Evolutionary conservation across 2,113 vertebrate genomes (phyloP).

Genomic region (Pseudorectes ferrugineus): DNA sequence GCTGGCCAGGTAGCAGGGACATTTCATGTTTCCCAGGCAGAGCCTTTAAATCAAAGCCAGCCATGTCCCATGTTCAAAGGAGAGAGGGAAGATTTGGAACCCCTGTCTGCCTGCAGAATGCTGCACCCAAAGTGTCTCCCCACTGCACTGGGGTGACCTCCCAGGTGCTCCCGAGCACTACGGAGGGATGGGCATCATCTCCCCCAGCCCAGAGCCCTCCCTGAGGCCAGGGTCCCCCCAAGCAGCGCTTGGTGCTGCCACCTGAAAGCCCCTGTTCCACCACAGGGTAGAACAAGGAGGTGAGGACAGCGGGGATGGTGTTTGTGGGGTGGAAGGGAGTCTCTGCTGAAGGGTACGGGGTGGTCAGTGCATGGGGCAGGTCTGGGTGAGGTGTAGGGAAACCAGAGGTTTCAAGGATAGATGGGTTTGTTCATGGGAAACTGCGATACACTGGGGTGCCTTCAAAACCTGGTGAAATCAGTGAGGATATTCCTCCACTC

Average conservation of each 20-base stretch:
- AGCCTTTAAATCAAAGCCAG: background rate
- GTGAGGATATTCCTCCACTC: background rate
- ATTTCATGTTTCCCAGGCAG: background rate
- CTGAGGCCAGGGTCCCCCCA: background rate
- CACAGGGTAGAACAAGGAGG: rapidly evolving
- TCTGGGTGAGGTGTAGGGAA: background rate
- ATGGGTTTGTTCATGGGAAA: rapidly evolving
- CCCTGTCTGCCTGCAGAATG: background rate
- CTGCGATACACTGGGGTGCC: background rate
- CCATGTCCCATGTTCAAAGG: background rate
- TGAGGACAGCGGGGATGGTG: rapidly evolving
- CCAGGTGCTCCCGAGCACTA: background rate
- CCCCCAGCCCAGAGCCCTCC: background rate
- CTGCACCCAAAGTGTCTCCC: rapidly evolving
- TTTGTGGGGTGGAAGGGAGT: background rate
- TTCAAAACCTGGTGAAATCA: background rate
- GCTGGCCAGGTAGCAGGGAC: background rate
- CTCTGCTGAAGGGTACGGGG: background rate
- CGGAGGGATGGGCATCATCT: background rate
- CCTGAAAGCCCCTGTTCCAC: background rate
- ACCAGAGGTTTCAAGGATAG: background rate
- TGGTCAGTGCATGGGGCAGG: background rate
- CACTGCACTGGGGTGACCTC: background rate
- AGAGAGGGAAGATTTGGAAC: background rate
- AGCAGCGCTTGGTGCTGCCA: background rate